Evolutionary conservation across 1,140 invertebrate genomes (phyloP).

Genomic region (Scaptomyza hsui): DNA sequence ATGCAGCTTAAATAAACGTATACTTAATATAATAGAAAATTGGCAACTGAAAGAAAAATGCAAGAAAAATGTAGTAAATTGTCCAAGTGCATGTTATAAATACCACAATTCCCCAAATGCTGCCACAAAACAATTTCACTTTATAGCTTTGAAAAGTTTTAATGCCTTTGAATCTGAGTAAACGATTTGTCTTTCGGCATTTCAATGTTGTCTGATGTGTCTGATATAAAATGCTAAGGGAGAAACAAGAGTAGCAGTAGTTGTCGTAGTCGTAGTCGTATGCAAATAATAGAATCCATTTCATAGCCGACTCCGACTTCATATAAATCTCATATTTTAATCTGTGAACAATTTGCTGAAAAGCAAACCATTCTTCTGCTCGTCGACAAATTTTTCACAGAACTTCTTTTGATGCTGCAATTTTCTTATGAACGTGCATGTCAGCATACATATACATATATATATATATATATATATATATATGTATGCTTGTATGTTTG

Average conservation of each 20-base stretch:
- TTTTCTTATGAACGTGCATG: conserved; percentile 5
- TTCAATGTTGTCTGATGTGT: conserved; percentile 1
- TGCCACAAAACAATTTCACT: neutral
- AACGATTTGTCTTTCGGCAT: neutral
- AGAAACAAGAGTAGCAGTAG: neutral
- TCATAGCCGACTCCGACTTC: neutral
- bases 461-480: neutral
- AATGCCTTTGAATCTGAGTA: neutral
- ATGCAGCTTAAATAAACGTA: too few relatives aligned
- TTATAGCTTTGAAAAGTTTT: neutral
- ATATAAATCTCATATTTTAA: neutral
- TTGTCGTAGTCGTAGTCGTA: neutral
- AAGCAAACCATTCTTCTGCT: conserved; percentile 5
- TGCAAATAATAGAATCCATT: conserved; percentile 2
- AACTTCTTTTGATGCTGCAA: conserved; percentile 12
- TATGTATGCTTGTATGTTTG: neutral
- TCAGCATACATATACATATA: neutral
- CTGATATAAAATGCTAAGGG: neutral
- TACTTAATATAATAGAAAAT: too few relatives aligned
- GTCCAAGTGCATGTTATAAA: too few relatives aligned
- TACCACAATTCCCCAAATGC: neutral
- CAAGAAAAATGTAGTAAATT: too few relatives aligned
- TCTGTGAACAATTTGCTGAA: conserved; percentile 27
- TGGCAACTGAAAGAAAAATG: too few relatives aligned
- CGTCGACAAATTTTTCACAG: neutral